Evolutionary conservation across 2,113 vertebrate species (phyloP), one percentile per base, ranked within the genome.

Genomic region (Eptatretus burgeri): DNA sequence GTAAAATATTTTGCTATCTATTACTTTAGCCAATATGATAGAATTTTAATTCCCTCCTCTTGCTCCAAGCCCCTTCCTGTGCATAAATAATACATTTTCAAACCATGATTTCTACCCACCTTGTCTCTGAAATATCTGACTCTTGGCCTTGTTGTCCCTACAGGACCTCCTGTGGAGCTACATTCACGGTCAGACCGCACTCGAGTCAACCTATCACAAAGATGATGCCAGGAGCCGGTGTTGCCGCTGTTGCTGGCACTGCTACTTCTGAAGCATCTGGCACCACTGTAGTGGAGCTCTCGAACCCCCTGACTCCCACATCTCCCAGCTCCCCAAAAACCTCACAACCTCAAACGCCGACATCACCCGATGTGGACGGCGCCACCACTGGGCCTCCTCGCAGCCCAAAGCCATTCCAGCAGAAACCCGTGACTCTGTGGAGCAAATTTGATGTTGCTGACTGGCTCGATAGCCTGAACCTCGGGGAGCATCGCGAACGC

Each of bases 381-480:
- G 7, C 14, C 53, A 7, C 14, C 53, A 19, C 14, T 18, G 53
- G 53, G 14, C 14, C 14, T 18, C 14, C 14, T 18, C 14, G 53
- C 53, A 19, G 53, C 56, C 81, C 81, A 64, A 91, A 91, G 73
- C 83, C 85, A 1, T 91, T 91, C 19, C 81, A 82, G 50, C 78
- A 81, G 63, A 91, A 91, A 72, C 85, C 84, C 14, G 72, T 88
- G 70, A 79, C 80, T 67, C 85, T 87, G 73, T 88, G 85, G 85
- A 87, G 78, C 78, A 91, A 91, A 76, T 85, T 81, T 10, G 86
- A 93, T 9, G 86, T 91, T 62, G 86, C 85, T 1, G 86, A 93
- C 64, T 93, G 86, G 86, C 75, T 93, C 2, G 81, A 79, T 18
- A 85, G 83, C 72, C 75, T 91, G 71, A 83, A 85, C 71, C 70